phyloP scores from a whole-genome alignment of 2,113 vertebrate genomes.

The Ptilorrhoa leucosticta region DNA sequence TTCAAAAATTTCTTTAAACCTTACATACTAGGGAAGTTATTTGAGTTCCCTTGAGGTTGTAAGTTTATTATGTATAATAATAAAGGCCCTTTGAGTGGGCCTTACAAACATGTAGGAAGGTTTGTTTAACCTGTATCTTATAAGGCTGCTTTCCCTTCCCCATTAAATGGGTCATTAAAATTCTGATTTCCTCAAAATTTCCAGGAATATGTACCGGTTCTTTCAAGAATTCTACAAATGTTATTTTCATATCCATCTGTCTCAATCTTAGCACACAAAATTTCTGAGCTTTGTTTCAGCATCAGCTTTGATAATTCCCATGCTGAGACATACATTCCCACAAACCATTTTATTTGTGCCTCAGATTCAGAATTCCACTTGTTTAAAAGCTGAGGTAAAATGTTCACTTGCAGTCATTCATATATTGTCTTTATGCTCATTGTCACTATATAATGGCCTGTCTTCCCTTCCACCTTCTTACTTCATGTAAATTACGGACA shows the following conservation, averaged over 20 bases:
- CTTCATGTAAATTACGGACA: background rate
- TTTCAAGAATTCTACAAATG: background rate
- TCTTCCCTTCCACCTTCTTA: background rate
- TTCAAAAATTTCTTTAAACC: background rate
- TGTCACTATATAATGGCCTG: background rate
- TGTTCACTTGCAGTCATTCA: background rate
- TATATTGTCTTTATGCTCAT: background rate
- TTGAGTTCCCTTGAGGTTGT: background rate
- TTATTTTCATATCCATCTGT: background rate
- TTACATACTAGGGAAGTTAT: background rate
- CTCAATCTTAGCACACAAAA: background rate
- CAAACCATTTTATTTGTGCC: background rate
- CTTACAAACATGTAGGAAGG: background rate
- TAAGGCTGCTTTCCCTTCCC: background rate
- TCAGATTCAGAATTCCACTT: background rate
- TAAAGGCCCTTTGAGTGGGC: rapidly evolving
- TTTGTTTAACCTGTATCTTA: background rate
- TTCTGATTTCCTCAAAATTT: background rate
- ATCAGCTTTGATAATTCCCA: background rate
- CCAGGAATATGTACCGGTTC: background rate
- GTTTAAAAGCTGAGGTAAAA: background rate
- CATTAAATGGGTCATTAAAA: background rate
- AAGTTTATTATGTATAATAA: background rate
- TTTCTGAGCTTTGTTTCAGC: background rate
- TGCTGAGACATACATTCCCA: background rate